Conservation (phyloP, 92 coral and sea anemone species). For the Phenganax stokvisi region DNA sequence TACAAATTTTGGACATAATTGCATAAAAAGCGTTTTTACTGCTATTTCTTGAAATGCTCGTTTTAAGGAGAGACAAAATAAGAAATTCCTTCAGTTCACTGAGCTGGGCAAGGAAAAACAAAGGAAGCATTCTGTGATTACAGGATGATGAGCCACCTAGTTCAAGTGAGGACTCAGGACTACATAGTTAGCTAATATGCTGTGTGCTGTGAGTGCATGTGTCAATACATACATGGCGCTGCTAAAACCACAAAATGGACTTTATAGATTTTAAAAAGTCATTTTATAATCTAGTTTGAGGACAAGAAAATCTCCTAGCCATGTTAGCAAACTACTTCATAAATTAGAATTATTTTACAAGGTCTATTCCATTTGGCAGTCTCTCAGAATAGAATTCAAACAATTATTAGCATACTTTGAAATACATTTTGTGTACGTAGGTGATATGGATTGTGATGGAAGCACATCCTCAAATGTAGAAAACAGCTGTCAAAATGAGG, state of each 20-base stretch:
- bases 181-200: not conserved
- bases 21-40: conserved; percentile 1
- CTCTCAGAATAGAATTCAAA: too few relatives aligned
- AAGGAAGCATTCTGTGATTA: too few relatives aligned
- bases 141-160: not conserved
- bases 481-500: too few relatives aligned
- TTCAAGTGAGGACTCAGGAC: conserved; percentile 3
- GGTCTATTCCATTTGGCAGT: too few relatives aligned
- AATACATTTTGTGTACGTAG: not conserved
- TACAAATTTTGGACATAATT: conserved; percentile 25
- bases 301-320: not conserved
- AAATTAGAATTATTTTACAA: too few relatives aligned
- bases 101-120: not conserved
- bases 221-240: not conserved
- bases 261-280: not conserved
- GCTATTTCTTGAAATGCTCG: conserved; percentile 33
- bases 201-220: not conserved
- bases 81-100: not conserved
- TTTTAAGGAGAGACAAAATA: conserved; percentile 2
- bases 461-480: too few relatives aligned
- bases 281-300: not conserved
- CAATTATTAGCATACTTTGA: not conserved
- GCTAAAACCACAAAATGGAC: not conserved
- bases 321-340: too few relatives aligned
- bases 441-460: too few relatives aligned